phyloP scores from a whole-genome alignment of 2,888 invertebrate genomes.

The Amphipoea oculea region DNA sequence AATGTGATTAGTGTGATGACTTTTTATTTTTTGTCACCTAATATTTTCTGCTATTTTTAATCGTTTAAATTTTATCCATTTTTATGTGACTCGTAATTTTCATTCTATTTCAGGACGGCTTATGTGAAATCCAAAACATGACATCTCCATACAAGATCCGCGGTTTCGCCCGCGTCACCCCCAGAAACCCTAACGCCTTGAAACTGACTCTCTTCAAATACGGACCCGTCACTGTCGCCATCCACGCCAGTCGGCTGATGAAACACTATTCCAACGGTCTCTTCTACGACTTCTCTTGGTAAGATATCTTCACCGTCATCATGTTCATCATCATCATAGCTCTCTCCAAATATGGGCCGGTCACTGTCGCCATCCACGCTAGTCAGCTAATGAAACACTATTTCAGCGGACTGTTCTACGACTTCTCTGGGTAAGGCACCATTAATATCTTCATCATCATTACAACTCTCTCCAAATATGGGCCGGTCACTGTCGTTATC shows the following conservation, averaged over 20 bases:
- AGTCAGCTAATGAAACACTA: constrained; percentile 66
- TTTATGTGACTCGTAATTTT: neutral
- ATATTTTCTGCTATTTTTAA: too few relatives aligned
- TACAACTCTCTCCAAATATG: constrained; percentile 70
- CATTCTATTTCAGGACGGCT: constrained; percentile 68
- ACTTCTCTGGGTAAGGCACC: constrained; percentile 70
- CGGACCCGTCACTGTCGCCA: constrained; percentile 73
- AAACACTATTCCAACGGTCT: too few relatives aligned
- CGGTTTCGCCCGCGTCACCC: constrained; percentile 72
- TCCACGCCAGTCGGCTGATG: constrained; percentile 59
- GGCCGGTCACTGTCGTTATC: constrained; percentile 37
- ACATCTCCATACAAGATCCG: constrained; percentile 68
- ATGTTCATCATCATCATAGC: constrained; percentile 22
- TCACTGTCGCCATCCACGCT: constrained; percentile 31
- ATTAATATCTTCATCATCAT: neutral
- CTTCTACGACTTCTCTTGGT: too few relatives aligned
- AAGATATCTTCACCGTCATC: too few relatives aligned
- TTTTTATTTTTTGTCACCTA: too few relatives aligned
- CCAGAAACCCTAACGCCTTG: constrained; percentile 70
- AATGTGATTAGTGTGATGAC: too few relatives aligned
- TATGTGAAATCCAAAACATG: constrained; percentile 72
- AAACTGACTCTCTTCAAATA: constrained; percentile 74
- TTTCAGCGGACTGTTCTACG: constrained; percentile 75
- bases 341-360: constrained; percentile 75
- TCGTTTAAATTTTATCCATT: too few relatives aligned